Evolutionary conservation across 2,113 vertebrate species (phyloP), one percentile per base, ranked within the genome.

Genomic region (Lamprologus ornatipinnis): DNA sequence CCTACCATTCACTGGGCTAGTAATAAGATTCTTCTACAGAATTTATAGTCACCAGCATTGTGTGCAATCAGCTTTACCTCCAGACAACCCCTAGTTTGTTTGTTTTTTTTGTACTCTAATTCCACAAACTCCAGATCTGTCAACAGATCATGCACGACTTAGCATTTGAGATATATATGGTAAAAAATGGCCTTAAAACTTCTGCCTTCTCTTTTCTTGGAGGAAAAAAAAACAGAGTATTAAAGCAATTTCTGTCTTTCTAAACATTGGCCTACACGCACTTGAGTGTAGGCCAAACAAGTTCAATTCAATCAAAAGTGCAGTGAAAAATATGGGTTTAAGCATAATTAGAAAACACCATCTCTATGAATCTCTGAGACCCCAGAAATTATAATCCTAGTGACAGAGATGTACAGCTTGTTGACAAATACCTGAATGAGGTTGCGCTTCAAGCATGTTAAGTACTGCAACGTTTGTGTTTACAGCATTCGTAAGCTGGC

Each of bases 331-430:
- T 65, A 80, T 79, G 23, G 54, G 91, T 82, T 42, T 58, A 63
- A 85, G 84, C 55, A 57, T 94, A 90, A 94, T 94, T 92, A 85
- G 60, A 58, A 83, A 90, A 88, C 57, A 23, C 42, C 87, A 63
- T 90, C 85, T 89, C 82, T 79, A 84, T 86, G 82, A 95, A 87
- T 94, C 91, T 87, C 73, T 86, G 84, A 35, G 82, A 7, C 15
- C 73, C 78, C 40, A 88, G 47, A 73, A 88, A 89, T 90, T 37
- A 86, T 85, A 90, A 88, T 92, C 40, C 57, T 5, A 35, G 42
- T 80, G 91, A 91, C 87, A 91, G 83, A 93, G 90, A 94, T 45
- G 35, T 83, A 90, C 42, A 63, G 90, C 87, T 33, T 80, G 89
- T 89, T 92, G 86, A 92, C 82, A 89, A 87, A 85, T 28, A 90